Base-by-base conservation (phyloP, 2,888 invertebrate species). In the Incurvaria masculella region DNA sequence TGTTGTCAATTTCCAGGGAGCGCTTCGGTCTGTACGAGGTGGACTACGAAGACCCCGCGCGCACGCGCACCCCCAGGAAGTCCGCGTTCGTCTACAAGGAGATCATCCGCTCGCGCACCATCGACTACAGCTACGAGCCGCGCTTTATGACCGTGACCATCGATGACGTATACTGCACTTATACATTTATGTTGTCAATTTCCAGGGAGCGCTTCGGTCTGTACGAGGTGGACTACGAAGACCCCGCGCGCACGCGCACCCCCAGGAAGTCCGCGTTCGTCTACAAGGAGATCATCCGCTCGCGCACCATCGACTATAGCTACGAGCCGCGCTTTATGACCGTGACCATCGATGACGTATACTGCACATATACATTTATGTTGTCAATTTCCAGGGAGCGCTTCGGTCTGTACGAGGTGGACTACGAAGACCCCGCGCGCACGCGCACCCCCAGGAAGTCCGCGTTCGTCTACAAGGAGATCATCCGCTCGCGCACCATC, bases 321-420 rank as follows among this genome's bases (percentile, higher is more conserved):
- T 64, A 66, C 11, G 55, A 60, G 44, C 58, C 56, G 3, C 57
- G 51, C 2, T n/a, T 2, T 10, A n/a, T n/a, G n/a, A n/a, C n/a
- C 41, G 61, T 61, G 60, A 59, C 57, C 16, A 60, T 60, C 44
- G 59, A 58, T 41, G 57, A 60, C 4, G 58, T 59, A 52, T 56
- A 60, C 23, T 62, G n/a, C n/a, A n/a, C n/a, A n/a, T n/a, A n/a
- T n/a, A n/a, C n/a, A n/a, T n/a, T n/a, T n/a, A n/a, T n/a, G n/a
- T n/a, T n/a, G n/a, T n/a, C n/a, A n/a, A n/a, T n/a, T 63, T 64
- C 2, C 60, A 76, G 75, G 18, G 81, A 82, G 60, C 80, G 81
- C 49, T 89, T 87, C 59, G 89, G 89, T 1, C 63, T 89, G 0
- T 86, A 84, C 59, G 79, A 83, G 52, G 87, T 89, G 2, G 83